Percentiles rank a stretch among this genome's conserved stretches.
Conservation (phyloP, 2,888 invertebrate genomes). For the Hypercompe scribonia region DNA sequence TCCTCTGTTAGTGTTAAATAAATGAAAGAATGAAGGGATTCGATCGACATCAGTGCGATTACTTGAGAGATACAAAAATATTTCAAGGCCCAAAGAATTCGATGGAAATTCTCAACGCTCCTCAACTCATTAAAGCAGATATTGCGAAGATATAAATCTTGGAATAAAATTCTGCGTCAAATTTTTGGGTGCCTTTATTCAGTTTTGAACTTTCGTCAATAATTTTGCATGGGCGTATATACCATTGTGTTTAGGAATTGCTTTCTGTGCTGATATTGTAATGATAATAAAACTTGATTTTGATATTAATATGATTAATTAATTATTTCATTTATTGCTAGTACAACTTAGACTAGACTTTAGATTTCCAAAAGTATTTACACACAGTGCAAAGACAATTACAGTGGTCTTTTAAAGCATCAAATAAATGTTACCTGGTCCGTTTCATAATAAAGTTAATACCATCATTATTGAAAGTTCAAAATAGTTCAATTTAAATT, state of each 20-base stretch:
- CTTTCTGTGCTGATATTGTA: not conserved
- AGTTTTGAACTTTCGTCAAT: constrained; percentile 2
- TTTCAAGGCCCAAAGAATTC: constrained; percentile 9
- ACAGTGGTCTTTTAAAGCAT: no score
- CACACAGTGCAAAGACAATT: no score
- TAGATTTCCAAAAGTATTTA: no score
- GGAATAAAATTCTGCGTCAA: constrained; percentile 13
- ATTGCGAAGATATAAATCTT: constrained; percentile 17
- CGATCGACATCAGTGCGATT: constrained; percentile 14
- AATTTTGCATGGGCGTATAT: not conserved
- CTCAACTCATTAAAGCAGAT: constrained; percentile 20
- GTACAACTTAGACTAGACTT: no score
- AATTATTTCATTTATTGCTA: no score
- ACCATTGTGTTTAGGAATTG: not conserved
- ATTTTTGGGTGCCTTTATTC: constrained; percentile 5
- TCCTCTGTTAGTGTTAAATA: not conserved
- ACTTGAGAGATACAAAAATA: constrained; percentile 21
- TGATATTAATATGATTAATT: not conserved
- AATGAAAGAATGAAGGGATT: constrained; percentile 15
- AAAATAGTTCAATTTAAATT: no score
- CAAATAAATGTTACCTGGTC: no score
- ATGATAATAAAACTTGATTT: not conserved
- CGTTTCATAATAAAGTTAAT: no score
- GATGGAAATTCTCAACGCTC: constrained; percentile 20
- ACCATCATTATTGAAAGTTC: no score